Percentiles rank a stretch among this genome's conserved stretches.
Conservation (phyloP, 2,797 vertebrate species). For the Coccyzus lansbergi region DNA sequence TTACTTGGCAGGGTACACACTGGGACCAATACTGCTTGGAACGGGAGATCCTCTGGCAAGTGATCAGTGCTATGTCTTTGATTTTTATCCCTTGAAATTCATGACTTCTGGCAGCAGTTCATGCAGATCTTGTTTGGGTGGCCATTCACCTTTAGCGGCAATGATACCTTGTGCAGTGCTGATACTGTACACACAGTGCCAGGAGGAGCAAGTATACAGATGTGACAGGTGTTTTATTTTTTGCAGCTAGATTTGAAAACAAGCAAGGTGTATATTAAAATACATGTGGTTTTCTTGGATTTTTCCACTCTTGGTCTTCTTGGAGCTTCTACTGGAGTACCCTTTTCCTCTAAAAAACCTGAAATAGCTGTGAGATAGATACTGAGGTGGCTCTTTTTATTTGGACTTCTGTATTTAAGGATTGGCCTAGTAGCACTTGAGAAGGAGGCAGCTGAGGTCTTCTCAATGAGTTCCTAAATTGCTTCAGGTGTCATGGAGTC, state of each 20-base stretch:
- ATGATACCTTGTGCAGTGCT: not conserved
- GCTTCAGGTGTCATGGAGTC: not conserved
- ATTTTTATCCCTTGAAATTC: not conserved
- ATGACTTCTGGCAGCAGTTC: not conserved
- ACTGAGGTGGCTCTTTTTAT: not conserved
- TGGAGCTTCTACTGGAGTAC: not conserved
- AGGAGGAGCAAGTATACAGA: not conserved
- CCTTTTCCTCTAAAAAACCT: not conserved
- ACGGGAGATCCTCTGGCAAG: not conserved
- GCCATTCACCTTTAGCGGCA: not conserved
- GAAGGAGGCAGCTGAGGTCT: not conserved
- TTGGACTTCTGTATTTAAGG: not conserved
- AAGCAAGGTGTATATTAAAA: not conserved
- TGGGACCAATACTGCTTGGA: not conserved
- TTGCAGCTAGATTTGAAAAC: not conserved
- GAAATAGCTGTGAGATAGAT: not conserved
- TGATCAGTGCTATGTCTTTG: not conserved
- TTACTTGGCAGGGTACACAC: not conserved
- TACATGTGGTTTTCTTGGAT: rapidly evolving
- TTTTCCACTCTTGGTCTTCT: not conserved
- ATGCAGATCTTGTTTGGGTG: not conserved
- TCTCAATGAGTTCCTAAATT: not conserved
- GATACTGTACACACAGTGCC: rapidly evolving
- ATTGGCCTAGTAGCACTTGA: not conserved
- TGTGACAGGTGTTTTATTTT: not conserved